Evolutionary conservation across 2,113 vertebrate genomes (phyloP).

Genomic region (Cololabis saira): DNA sequence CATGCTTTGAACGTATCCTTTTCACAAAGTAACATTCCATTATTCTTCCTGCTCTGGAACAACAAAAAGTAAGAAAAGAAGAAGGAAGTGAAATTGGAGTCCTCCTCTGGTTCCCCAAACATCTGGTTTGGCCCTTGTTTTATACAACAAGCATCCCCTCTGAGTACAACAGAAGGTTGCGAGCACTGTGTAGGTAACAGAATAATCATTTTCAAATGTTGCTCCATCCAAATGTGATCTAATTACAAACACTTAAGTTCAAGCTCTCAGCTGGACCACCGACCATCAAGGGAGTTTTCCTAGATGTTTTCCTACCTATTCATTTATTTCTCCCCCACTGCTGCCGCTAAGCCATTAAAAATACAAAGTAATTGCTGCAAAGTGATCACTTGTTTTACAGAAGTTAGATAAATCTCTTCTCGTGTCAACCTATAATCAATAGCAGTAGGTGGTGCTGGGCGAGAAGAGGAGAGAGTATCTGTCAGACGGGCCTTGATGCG

Average conservation of each 20-base stretch:
- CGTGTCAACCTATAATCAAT: slow-evolving; percentile 87
- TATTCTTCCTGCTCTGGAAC: slow-evolving; percentile 69
- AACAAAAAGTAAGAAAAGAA: slow-evolving; percentile 69
- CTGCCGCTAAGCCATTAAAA: slow-evolving; percentile 58
- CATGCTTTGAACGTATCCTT: slow-evolving; percentile 73
- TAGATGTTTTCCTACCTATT: slow-evolving; percentile 66
- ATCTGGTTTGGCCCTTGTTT: slow-evolving; percentile 75
- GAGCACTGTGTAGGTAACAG: slow-evolving; percentile 67
- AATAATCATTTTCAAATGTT: slow-evolving; percentile 82
- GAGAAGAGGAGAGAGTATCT: slow-evolving; percentile 79
- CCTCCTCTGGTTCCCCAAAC: slow-evolving; percentile 64
- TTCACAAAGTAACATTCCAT: slow-evolving; percentile 69
- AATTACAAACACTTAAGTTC: slow-evolving; percentile 78
- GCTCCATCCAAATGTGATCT: slow-evolving; percentile 72
- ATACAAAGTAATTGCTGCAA: slow-evolving; percentile 88
- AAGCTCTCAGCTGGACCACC: slow-evolving; percentile 67
- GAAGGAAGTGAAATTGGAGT: slow-evolving; percentile 77
- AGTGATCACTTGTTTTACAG: slow-evolving; percentile 93
- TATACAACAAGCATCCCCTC: slow-evolving; percentile 74
- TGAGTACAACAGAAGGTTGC: slow-evolving; percentile 71
- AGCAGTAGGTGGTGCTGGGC: slow-evolving; percentile 75
- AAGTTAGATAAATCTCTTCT: slow-evolving; percentile 88
- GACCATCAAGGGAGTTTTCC: slow-evolving; percentile 60
- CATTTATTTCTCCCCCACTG: slow-evolving; percentile 75
- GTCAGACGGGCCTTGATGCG: slow-evolving; percentile 82